Evolutionary conservation across 1,140 invertebrate species (phyloP), one percentile per base, ranked within the genome.

Genomic region (Drosophila orena): DNA sequence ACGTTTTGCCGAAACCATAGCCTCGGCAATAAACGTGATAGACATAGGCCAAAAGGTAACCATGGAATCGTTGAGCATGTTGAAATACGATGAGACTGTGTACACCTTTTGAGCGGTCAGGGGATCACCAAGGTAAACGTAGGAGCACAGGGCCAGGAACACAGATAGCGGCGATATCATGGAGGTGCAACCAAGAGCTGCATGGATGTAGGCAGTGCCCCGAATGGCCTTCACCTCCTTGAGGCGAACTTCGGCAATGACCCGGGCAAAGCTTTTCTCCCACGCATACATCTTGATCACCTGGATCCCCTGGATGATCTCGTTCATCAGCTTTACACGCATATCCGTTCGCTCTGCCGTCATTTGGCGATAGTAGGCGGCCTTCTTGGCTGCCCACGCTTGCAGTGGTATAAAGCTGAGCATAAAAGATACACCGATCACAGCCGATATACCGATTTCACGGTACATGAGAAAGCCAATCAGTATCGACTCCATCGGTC

Each of bases 231-330:
- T 94, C 56, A 97, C 94, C 92, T 95, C 95, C 79, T 94, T 94
- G 57, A 94, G 94, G 69, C 57, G 76, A 12, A 91, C 90, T 1
- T 91, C 76, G n/a, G 85, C 93, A 11, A 97, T 94, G 30, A 97
- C 92, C 55, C 93, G 94, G 3, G 95, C 95, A 88, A 98, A 97
- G 0, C 96, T 96, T 59, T 95, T 94, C 91, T 98, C 97, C 97
- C 97, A 98, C 0, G 96, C 95, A 85, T 97, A 97, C 97, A 98
- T 98, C 93, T 98, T 99, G 27, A 96, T 97, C 2, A 95, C 95
- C 69, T 96, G 95, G 24, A 96, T 96, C n/a, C 95, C 95, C 43
- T 94, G 94, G 15, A 98, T 95, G 12, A 98, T 96, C 89, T 98
- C 97, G 86, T 96, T 97, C 93, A 97, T 97, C 7, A 97, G 85